These are phyloP conservation scores for Caenorhabditis wallacei DNA, from an alignment of 2,888 invertebrate genomes.

Conservation along the genomic window DNA sequence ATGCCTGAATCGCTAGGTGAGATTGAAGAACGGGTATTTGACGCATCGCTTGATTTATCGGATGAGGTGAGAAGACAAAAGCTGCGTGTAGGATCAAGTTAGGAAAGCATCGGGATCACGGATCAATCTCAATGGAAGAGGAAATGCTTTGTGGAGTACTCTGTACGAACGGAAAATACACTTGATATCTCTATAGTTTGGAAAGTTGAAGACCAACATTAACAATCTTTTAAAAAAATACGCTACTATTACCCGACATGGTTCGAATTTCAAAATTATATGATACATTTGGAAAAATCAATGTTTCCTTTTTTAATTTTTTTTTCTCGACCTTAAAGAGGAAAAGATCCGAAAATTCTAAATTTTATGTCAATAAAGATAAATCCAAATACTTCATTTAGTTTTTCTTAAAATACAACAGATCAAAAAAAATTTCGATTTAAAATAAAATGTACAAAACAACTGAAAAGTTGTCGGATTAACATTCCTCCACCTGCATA, in stretches of 20 bases:
- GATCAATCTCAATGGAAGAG: background rate
- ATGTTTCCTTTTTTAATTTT: too few relatives aligned
- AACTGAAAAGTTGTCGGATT: background rate
- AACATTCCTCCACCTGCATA: slow-evolving; percentile 71
- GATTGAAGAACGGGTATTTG: slow-evolving; percentile 56
- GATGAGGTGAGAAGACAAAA: slow-evolving; percentile 52
- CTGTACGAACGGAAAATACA: slow-evolving; percentile 1
- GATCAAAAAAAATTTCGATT: too few relatives aligned
- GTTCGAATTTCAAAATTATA: too few relatives aligned
- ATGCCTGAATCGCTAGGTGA: slow-evolving; percentile 54
- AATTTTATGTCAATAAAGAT: too few relatives aligned
- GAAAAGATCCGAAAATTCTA: too few relatives aligned
- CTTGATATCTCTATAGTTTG: background rate
- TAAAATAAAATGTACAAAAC: slow-evolving; percentile 4
- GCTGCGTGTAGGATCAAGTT: slow-evolving; percentile 13
- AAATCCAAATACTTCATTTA: too few relatives aligned
- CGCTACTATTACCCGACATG: too few relatives aligned
- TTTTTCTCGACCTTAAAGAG: too few relatives aligned
- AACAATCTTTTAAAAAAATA: background rate
- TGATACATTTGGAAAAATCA: too few relatives aligned
- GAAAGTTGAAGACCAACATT: background rate
- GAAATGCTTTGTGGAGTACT: slow-evolving; percentile 21
- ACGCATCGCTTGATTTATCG: slow-evolving; percentile 58
- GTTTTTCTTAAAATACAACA: too few relatives aligned
- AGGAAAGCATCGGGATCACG: slow-evolving; percentile 6